Percentiles rank a stretch among this genome's conserved stretches.
These are phyloP conservation scores for Siniperca obscura DNA, from an alignment of 2,797 vertebrate genomes.

Conservation along the genomic window DNA sequence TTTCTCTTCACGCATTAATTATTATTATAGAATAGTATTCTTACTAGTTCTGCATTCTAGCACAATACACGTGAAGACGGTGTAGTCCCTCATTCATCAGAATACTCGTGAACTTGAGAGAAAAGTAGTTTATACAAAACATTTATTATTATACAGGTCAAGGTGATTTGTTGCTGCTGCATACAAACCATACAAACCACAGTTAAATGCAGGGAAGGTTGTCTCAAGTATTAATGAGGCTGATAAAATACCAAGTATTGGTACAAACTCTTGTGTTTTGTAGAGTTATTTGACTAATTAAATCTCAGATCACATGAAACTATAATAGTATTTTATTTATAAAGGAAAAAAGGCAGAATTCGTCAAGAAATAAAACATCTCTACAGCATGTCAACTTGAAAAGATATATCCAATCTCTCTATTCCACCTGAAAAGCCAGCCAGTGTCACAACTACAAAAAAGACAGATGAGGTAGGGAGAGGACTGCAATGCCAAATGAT, in stretches of 20 bases:
- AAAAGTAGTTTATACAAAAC: not conserved
- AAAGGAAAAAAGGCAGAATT: not conserved
- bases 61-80: not conserved
- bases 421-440: conserved; percentile 12
- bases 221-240: not conserved
- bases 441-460: conserved; percentile 13
- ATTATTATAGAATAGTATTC: not conserved
- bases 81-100: too few relatives aligned
- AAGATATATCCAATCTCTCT: conserved; percentile 11
- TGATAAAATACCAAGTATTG: not conserved
- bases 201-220: not conserved
- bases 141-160: not conserved
- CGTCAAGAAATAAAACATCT: conserved; percentile 10
- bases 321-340: not conserved
- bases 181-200: not conserved
- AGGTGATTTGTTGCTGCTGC: not conserved
- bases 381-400: not conserved
- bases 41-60: not conserved
- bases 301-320: not conserved
- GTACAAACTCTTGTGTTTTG: not conserved
- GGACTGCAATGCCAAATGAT: conserved; percentile 40
- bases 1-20: not conserved
- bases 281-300: not conserved
- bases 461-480: conserved; percentile 37
- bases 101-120: not conserved